These are phyloP conservation scores for Catocala nupta DNA, from an alignment of 2,888 invertebrate species.

Conservation along the genomic window DNA sequence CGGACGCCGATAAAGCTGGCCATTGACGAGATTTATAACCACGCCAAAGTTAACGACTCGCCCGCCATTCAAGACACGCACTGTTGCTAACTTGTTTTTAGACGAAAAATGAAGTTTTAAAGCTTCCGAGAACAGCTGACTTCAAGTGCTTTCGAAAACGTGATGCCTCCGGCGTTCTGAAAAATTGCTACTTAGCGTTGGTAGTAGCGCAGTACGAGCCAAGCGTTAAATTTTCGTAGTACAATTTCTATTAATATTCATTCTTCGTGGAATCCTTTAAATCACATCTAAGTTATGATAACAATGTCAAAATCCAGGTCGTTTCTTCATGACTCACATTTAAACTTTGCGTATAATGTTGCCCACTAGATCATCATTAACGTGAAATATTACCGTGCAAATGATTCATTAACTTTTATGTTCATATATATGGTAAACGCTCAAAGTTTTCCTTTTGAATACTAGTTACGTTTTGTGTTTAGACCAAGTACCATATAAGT, in stretches of 20 bases:
- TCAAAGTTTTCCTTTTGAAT: conserved; percentile 58
- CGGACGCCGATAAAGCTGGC: conserved; percentile 72
- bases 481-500: too few relatives aligned
- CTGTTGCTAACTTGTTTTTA: conserved; percentile 73
- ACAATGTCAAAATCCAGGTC: conserved; percentile 29
- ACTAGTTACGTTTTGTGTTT: conserved; percentile 42
- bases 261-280: conserved; percentile 22
- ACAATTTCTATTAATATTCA: conserved; percentile 29
- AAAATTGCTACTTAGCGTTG: conserved; percentile 33
- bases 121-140: conserved; percentile 71
- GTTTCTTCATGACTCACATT: conserved; percentile 28
- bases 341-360: conserved; percentile 38
- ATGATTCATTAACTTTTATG: conserved; percentile 59
- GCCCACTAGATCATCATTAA: conserved; percentile 45
- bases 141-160: conserved; percentile 63
- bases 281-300: conserved; percentile 28
- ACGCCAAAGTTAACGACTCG: conserved; percentile 78
- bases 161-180: conserved; percentile 56
- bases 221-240: conserved; percentile 13
- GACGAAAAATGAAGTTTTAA: conserved; percentile 74
- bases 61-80: conserved; percentile 77
- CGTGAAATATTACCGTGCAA: conserved; percentile 44
- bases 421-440: conserved; percentile 51
- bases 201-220: conserved; percentile 8
- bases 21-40: conserved; percentile 80